These are phyloP conservation scores for Alitta virens DNA, from an alignment of 2,888 invertebrate species.

Conservation along the genomic window DNA sequence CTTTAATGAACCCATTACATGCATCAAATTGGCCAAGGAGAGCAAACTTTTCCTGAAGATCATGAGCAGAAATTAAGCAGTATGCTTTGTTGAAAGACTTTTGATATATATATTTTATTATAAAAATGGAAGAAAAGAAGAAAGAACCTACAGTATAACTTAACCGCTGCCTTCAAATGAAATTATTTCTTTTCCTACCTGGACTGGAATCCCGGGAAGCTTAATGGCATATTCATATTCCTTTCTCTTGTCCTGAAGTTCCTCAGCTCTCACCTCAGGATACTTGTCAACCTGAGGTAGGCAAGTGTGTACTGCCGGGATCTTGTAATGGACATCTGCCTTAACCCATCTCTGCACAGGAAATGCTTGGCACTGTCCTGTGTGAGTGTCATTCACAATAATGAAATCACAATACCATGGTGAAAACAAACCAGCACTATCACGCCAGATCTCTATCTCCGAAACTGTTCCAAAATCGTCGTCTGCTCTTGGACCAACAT, in stretches of 20 bases:
- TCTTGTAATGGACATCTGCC: constrained; percentile 46
- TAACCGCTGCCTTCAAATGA: too few relatives aligned
- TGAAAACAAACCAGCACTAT: constrained; percentile 31
- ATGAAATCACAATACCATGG: constrained; percentile 56
- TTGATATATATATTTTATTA: too few relatives aligned
- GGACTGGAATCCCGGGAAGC: constrained; percentile 30
- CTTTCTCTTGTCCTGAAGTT: constrained; percentile 49
- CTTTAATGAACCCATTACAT: too few relatives aligned
- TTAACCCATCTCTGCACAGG: constrained; percentile 59
- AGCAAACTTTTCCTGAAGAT: too few relatives aligned
- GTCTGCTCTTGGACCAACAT: constrained; percentile 31
- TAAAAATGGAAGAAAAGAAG: too few relatives aligned
- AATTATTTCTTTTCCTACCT: constrained; percentile 20
- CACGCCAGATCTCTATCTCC: constrained; percentile 55
- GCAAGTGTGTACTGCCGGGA: constrained; percentile 52
- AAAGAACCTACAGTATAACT: too few relatives aligned
- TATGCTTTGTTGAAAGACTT: too few relatives aligned
- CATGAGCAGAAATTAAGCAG: too few relatives aligned
- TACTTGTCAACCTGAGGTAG: constrained; percentile 56
- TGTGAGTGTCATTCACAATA: constrained; percentile 37
- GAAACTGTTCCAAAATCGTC: constrained; percentile 32
- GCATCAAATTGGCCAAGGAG: too few relatives aligned
- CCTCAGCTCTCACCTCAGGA: constrained; percentile 46
- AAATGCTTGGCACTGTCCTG: constrained; percentile 41
- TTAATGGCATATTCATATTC: constrained; percentile 30